Percentiles rank a stretch among this genome's conserved stretches.
Evolutionary conservation across 2,797 vertebrate genomes (phyloP).

Genomic region (Cynodonichthys magdalenae): DNA sequence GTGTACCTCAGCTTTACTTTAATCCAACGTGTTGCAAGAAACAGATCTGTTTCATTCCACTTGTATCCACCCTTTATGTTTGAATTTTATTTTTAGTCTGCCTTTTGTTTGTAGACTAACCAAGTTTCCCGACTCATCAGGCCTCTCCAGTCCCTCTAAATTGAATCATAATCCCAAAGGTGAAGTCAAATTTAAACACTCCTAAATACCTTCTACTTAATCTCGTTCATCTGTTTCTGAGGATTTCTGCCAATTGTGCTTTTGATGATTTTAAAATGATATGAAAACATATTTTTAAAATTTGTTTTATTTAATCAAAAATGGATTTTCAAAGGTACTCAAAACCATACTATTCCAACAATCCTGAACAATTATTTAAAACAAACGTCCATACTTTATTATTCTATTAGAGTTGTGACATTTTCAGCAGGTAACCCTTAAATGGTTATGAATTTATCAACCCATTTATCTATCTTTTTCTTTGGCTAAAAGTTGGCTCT

Average conservation of each 20-base stretch:
- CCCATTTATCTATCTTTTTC: too few species aligned
- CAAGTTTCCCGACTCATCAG: not conserved
- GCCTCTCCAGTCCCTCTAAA: conserved; percentile 14
- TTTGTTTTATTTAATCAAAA: not conserved
- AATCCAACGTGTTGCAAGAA: conserved; percentile 20
- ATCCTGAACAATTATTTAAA: too few species aligned
- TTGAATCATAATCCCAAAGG: conserved; percentile 16
- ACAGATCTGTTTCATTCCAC: conserved; percentile 1
- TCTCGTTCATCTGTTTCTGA: not conserved
- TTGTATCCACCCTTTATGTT: not conserved
- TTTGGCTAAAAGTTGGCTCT: too few species aligned
- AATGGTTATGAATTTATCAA: too few species aligned
- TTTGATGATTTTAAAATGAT: too few species aligned
- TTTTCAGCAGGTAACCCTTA: too few species aligned
- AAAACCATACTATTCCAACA: too few species aligned
- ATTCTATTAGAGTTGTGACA: too few species aligned
- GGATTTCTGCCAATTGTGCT: not conserved
- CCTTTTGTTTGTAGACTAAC: conserved; percentile 8
- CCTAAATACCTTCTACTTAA: not conserved
- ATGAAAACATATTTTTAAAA: too few species aligned
- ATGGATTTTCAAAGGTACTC: not conserved
- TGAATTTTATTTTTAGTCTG: not conserved
- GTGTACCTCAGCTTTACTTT: conserved; percentile 13
- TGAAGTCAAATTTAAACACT: conserved; percentile 1
- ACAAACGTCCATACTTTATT: too few species aligned